A percentile compares a stretch with the other conserved stretches of the same genome.
These are phyloP conservation scores for Trissolcus brochymenae DNA, from an alignment of 2,888 invertebrate genomes.

Conservation along the genomic window DNA sequence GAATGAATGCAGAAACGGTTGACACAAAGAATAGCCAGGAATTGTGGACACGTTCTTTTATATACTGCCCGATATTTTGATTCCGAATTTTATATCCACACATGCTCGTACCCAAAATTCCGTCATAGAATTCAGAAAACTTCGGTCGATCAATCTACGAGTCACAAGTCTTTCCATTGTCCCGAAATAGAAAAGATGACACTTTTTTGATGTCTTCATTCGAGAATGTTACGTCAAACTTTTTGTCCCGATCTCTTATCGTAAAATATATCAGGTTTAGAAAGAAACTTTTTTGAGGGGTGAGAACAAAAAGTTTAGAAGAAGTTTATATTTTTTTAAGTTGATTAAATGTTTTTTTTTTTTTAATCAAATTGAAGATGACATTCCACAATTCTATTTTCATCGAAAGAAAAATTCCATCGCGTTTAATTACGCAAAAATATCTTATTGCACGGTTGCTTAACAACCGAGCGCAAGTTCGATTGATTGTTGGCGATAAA, in stretches of 20 bases:
- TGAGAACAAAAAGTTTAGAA: neutral
- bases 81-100: slow-evolving; percentile 31
- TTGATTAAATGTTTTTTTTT: neutral
- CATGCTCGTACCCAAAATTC: slow-evolving; percentile 19
- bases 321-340: neutral
- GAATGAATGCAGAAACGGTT: slow-evolving; percentile 38
- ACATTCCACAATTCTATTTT: too few species aligned
- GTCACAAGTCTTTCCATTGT: neutral
- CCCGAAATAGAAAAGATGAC: neutral
- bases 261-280: too few species aligned
- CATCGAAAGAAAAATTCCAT: neutral
- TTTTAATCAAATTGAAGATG: neutral
- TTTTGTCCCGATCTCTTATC: too few species aligned
- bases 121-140: neutral
- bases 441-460: neutral
- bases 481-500: slow-evolving; percentile 23
- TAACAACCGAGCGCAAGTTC: neutral
- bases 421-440: neutral
- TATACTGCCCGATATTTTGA: slow-evolving; percentile 47
- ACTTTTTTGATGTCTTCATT: too few species aligned
- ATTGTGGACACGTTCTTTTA: slow-evolving; percentile 43
- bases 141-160: neutral
- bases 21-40: slow-evolving; percentile 27
- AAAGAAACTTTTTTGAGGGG: neutral
- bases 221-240: too few species aligned